Evolutionary conservation across 2,888 invertebrate genomes (phyloP).

Genomic region (Nezara viridula): DNA sequence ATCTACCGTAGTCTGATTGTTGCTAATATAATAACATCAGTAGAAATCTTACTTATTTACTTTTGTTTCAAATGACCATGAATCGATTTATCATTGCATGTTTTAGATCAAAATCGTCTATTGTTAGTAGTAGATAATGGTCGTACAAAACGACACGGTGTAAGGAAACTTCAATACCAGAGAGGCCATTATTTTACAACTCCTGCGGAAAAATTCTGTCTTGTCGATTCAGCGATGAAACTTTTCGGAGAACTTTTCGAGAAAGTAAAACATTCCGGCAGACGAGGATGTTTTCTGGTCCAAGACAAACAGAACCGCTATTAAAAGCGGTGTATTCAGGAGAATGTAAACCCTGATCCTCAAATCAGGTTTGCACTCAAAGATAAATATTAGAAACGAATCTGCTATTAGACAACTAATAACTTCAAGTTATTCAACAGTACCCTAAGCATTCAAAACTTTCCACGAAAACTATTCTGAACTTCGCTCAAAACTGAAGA

Average conservation of each 20-base stretch:
- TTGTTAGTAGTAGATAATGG: too few species aligned
- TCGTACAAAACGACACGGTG: too few species aligned
- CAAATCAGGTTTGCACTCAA: constrained; percentile 22
- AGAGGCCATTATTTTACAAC: not conserved
- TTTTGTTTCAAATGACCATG: too few species aligned
- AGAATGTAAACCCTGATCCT: constrained; percentile 19
- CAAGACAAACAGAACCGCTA: not conserved
- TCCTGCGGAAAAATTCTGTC: not conserved
- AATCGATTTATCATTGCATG: too few species aligned
- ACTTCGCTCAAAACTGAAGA: not conserved
- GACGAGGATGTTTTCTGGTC: not conserved
- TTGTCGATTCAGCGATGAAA: not conserved
- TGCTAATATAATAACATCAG: too few species aligned
- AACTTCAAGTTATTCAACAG: not conserved
- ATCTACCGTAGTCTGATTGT: too few species aligned
- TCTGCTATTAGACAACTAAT: not conserved
- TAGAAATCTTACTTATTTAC: too few species aligned
- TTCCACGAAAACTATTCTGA: not conserved
- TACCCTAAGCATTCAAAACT: not conserved
- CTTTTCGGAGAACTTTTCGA: not conserved
- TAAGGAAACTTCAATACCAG: too few species aligned
- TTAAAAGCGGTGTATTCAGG: constrained; percentile 3
- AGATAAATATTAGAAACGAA: constrained; percentile 6
- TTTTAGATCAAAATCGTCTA: too few species aligned
- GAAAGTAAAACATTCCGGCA: not conserved